These are phyloP conservation scores for Aethes cnicana DNA, from an alignment of 2,888 invertebrate species.

Conservation along the genomic window DNA sequence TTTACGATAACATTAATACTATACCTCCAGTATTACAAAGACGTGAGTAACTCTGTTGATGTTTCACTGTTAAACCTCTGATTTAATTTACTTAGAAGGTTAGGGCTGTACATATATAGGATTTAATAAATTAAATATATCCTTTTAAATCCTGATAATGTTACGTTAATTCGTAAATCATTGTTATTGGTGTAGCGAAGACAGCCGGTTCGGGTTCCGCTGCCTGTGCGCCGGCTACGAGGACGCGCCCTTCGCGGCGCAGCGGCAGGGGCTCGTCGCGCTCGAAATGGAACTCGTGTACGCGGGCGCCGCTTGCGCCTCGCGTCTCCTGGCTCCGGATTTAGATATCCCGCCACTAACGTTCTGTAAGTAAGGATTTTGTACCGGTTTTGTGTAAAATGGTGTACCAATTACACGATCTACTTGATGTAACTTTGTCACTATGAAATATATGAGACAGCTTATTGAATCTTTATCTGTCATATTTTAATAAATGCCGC, in stretches of 20 bases:
- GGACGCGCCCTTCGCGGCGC: constrained; percentile 82
- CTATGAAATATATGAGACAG: too few species aligned
- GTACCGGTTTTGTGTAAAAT: too few species aligned
- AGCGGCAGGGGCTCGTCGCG: constrained; percentile 83
- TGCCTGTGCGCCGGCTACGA: constrained; percentile 92
- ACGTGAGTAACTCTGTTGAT: too few species aligned
- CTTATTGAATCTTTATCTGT: too few species aligned
- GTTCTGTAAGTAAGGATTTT: constrained; percentile 61
- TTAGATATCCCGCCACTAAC: constrained; percentile 65
- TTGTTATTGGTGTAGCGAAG: constrained; percentile 48
- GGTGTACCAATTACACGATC: neutral
- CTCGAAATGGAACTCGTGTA: constrained; percentile 95
- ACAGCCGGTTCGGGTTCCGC: constrained; percentile 85
- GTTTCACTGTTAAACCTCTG: too few species aligned
- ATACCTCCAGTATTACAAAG: too few species aligned
- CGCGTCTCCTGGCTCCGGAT: constrained; percentile 89
- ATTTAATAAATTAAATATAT: too few species aligned
- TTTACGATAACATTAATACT: neutral
- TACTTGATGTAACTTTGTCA: too few species aligned
- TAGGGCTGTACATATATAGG: too few species aligned
- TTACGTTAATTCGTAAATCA: neutral
- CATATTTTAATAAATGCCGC: too few species aligned
- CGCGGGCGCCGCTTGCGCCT: constrained; percentile 95
- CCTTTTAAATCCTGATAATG: too few species aligned
- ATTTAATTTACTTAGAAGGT: neutral